Conservation (phyloP, 2,113 vertebrate genomes). For the Pluvianellus socialis region DNA sequence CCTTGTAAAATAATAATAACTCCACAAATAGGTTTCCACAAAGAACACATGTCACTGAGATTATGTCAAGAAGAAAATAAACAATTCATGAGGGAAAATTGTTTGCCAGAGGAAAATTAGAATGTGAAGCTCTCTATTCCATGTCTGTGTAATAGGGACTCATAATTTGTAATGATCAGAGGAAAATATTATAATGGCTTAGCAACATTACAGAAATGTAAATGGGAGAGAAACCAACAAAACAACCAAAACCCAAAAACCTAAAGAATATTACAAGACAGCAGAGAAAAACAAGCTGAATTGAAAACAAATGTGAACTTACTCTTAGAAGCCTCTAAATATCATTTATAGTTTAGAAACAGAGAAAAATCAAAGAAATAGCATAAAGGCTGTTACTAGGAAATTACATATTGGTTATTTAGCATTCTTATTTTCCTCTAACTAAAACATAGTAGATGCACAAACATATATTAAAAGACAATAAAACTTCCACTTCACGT, state of each 20-base stretch:
- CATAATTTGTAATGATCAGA: not conserved
- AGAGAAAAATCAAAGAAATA: not conserved
- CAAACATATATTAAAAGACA: not conserved
- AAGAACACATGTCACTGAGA: not conserved
- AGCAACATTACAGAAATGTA: not conserved
- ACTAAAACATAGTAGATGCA: not conserved
- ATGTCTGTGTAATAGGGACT: not conserved
- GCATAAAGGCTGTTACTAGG: not conserved
- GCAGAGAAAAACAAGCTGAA: not conserved
- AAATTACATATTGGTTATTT: not conserved
- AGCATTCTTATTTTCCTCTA: not conserved
- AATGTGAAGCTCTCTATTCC: not conserved
- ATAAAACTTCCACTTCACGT: not conserved
- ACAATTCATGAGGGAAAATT: not conserved
- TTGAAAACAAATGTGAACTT: not conserved
- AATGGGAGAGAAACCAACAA: not conserved
- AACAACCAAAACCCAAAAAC: not conserved
- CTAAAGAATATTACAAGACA: not conserved
- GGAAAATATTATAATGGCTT: not conserved
- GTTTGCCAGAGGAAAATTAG: constrained; percentile 5
- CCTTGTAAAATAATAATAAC: not conserved
- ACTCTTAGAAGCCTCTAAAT: not conserved
- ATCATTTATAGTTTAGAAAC: not conserved
- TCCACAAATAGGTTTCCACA: not conserved
- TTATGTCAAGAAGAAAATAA: constrained; percentile 33